Percentiles rank a stretch among this genome's conserved stretches.
Evolutionary conservation across 2,888 invertebrate genomes (phyloP).

Genomic region (Liodrosophila aerea): DNA sequence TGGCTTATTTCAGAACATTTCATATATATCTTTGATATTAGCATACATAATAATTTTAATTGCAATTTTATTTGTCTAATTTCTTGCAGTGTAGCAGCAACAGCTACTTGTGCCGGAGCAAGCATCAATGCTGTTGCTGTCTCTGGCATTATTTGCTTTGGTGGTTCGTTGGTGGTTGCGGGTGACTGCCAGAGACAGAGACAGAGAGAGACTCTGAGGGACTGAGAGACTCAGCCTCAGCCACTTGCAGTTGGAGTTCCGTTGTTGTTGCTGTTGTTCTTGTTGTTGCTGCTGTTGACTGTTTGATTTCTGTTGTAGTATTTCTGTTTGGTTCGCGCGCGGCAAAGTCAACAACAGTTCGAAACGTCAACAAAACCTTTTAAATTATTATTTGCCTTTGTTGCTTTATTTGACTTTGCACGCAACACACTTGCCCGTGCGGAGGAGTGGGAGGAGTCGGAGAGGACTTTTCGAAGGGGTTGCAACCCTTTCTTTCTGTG

Average conservation of each 20-base stretch:
- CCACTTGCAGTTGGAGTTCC: constrained; percentile 66
- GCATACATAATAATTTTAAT: too few species aligned
- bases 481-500: constrained; percentile 54
- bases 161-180: constrained; percentile 28
- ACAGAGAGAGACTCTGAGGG: too few species aligned
- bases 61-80: too few species aligned
- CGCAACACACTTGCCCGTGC: constrained; percentile 26
- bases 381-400: constrained; percentile 77
- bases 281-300: constrained; percentile 43
- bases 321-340: constrained; percentile 69
- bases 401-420: constrained; percentile 72
- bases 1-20: too few species aligned
- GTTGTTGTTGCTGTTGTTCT: constrained; percentile 18
- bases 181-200: constrained; percentile 33
- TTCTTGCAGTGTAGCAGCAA: not conserved
- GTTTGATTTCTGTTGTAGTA: constrained; percentile 63
- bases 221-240: constrained; percentile 9
- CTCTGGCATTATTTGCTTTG: constrained; percentile 46
- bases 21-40: too few species aligned
- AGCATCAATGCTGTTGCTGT: constrained; percentile 32
- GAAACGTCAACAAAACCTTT: constrained; percentile 77
- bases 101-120: too few species aligned
- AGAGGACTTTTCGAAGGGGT: constrained; percentile 34
- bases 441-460: constrained; percentile 4
- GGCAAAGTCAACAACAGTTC: constrained; percentile 79